phyloP scores from a whole-genome alignment of 2,888 invertebrate species.

The Platycheirus albimanus region DNA sequence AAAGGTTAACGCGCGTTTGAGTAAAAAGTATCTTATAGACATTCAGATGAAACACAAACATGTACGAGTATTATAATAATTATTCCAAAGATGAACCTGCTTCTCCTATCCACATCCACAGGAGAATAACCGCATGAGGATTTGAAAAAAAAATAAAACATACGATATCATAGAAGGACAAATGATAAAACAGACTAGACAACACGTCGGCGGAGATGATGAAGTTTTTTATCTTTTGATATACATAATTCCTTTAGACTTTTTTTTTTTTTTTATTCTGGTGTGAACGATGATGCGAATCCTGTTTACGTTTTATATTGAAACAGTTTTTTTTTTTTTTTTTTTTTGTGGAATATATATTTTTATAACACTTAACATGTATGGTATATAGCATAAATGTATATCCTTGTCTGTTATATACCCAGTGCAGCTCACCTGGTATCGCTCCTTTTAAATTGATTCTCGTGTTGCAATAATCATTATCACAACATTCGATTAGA shows the following conservation, averaged over 20 bases:
- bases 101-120: conserved; percentile 36
- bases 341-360: background rate
- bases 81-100: conserved; percentile 41
- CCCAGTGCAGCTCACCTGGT: conserved; percentile 81
- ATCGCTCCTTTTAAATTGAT: conserved; percentile 79
- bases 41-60: conserved; percentile 69
- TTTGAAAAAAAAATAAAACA: conserved; percentile 25
- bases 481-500: conserved; percentile 85
- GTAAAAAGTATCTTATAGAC: conserved; percentile 43
- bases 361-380: conserved; percentile 65
- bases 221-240: conserved; percentile 35
- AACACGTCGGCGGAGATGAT: conserved; percentile 55
- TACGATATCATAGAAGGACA: conserved; percentile 48
- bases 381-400: conserved; percentile 14
- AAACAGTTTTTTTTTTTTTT: conserved; percentile 10
- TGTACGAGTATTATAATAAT: conserved; percentile 35
- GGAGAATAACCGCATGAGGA: conserved; percentile 40
- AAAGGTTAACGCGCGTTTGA: conserved; percentile 59
- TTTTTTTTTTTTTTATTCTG: conserved; percentile 22
- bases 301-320: conserved; percentile 50
- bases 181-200: conserved; percentile 62
- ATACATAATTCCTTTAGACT: conserved; percentile 27
- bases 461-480: conserved; percentile 88
- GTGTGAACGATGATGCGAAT: conserved; percentile 54
- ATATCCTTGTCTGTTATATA: conserved; percentile 3